Evolutionary conservation across 1,140 invertebrate species (phyloP).

Genomic region (Thereuonema tuberculata): DNA sequence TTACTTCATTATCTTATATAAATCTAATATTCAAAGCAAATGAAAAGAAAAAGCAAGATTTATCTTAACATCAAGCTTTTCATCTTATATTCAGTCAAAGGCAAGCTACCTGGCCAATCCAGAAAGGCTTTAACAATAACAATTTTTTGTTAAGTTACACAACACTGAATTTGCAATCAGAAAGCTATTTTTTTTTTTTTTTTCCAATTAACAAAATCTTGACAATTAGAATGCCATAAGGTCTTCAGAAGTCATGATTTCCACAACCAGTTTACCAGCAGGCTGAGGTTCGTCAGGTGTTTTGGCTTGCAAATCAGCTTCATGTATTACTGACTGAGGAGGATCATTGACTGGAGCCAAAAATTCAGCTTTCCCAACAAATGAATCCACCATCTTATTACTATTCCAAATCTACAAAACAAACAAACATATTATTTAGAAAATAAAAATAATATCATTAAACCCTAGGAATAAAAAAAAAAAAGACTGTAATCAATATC

Average conservation of each 20-base stretch:
- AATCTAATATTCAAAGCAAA: no score
- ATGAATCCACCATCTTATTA: slow-evolving; percentile 33
- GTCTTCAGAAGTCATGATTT: neutral
- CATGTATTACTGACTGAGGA: slow-evolving; percentile 1
- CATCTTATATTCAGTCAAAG: no score
- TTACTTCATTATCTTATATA: no score
- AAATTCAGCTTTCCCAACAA: slow-evolving; percentile 30
- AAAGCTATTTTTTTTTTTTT: no score
- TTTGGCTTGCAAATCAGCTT: neutral
- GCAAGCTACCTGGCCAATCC: no score
- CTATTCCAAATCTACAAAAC: slow-evolving; percentile 31
- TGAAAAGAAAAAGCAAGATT: no score
- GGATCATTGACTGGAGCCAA: slow-evolving; percentile 15
- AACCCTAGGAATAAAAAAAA: neutral
- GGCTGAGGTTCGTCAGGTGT: neutral
- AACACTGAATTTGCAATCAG: no score
- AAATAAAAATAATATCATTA: slow-evolving; percentile 1
- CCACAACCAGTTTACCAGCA: neutral
- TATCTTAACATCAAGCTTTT: no score
- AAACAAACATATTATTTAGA: slow-evolving; percentile 8
- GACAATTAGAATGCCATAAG: slow-evolving; percentile 3
- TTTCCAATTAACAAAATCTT: no score
- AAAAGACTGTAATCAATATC: no score
- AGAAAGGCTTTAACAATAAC: no score
- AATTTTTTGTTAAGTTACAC: no score